Evolutionary conservation across 2,888 invertebrate genomes (phyloP).

Genomic region (Andrena marginata): DNA sequence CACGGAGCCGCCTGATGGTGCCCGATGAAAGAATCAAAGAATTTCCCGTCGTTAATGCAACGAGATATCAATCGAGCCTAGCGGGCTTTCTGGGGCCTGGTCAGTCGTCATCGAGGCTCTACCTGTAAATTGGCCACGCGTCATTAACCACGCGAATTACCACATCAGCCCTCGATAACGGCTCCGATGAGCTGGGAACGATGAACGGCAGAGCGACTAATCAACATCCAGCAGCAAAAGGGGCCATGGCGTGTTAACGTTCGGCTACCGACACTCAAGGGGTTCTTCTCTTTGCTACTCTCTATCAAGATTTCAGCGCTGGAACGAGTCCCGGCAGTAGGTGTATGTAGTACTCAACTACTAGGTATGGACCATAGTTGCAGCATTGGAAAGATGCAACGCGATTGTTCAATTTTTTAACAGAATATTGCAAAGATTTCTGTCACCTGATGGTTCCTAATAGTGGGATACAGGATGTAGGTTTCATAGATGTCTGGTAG

Average conservation of each 20-base stretch:
- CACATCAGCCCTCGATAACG: slow-evolving; percentile 46
- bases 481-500: too few species aligned
- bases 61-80: slow-evolving; percentile 39
- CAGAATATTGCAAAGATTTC: neutral
- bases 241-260: neutral
- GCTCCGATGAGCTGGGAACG: slow-evolving; percentile 37
- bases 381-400: neutral
- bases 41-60: slow-evolving; percentile 40
- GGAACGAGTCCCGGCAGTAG: too few species aligned
- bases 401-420: neutral
- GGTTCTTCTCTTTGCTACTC: neutral
- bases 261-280: slow-evolving; percentile 18
- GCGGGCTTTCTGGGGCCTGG: slow-evolving; percentile 22
- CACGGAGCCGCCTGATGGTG: slow-evolving; percentile 10
- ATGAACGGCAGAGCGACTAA: slow-evolving; percentile 33
- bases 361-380: neutral
- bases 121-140: slow-evolving; percentile 39
- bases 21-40: slow-evolving; percentile 37
- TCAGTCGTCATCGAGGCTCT: slow-evolving; percentile 37
- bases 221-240: slow-evolving; percentile 2
- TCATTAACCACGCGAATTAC: slow-evolving; percentile 54
- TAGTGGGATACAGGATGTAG: too few species aligned
- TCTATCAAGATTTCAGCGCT: neutral
- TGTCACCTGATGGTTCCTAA: neutral
- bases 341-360: neutral